Percentiles rank a stretch among this genome's conserved stretches.
These are phyloP conservation scores for Metridium senile DNA, from an alignment of 92 coral and sea anemone species.

Conservation along the genomic window DNA sequence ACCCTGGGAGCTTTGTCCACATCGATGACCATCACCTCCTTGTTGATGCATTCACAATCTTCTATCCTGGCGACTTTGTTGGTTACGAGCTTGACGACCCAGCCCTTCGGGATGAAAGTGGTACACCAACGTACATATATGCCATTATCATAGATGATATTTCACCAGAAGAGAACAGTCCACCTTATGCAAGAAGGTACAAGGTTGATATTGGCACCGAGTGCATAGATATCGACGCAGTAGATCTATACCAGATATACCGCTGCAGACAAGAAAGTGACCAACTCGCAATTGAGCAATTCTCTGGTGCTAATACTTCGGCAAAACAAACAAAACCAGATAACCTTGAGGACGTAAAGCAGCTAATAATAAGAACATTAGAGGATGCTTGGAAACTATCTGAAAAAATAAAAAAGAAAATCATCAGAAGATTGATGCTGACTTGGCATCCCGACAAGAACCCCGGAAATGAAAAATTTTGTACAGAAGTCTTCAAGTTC, in stretches of 20 bases:
- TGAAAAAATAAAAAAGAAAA: conserved; percentile 34
- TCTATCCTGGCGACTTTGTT: conserved; percentile 71
- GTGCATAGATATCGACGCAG: conserved; percentile 48
- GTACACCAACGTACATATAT: conserved; percentile 67
- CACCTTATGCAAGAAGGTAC: conserved; percentile 32
- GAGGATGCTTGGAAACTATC: conserved; percentile 59
- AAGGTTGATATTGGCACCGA: conserved; percentile 62
- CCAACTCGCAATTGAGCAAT: conserved; percentile 16
- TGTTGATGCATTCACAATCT: conserved; percentile 43
- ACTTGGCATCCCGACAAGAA: conserved; percentile 69
- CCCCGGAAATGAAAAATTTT: conserved; percentile 45
- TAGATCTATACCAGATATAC: conserved; percentile 63
- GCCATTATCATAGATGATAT: conserved; percentile 70
- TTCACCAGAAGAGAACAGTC: background rate
- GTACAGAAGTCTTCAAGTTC: conserved; percentile 47
- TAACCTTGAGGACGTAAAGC: conserved; percentile 19
- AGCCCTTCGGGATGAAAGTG: conserved; percentile 55
- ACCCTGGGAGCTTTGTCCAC: conserved; percentile 67
- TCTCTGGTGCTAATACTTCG: background rate
- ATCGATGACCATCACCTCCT: conserved; percentile 63
- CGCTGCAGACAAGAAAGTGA: conserved; percentile 41
- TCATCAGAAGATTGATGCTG: conserved; percentile 48
- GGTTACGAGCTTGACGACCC: conserved; percentile 84
- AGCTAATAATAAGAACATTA: conserved; percentile 23
- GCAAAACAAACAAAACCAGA: conserved; percentile 15